Evolutionary conservation across 2,797 vertebrate species (phyloP).

Genomic region (Ptychobarbus kaznakovi): DNA sequence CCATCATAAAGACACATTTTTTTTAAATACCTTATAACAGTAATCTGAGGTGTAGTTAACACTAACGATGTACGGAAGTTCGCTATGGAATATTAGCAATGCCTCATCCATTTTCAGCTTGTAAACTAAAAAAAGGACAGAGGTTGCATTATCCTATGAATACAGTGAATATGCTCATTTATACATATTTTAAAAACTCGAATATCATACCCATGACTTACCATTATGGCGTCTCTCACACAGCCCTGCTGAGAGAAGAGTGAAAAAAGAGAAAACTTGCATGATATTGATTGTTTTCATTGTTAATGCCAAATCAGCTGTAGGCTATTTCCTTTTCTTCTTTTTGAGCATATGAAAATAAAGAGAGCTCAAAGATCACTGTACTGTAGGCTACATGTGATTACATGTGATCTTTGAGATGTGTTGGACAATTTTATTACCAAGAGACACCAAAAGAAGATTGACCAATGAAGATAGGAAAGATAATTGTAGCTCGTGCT

Average conservation of each 20-base stretch:
- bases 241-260: slow-evolving; percentile 37
- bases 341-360: slow-evolving; percentile 68
- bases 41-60: slow-evolving; percentile 70
- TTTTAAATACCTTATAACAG: slow-evolving; percentile 75
- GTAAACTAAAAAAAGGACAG: slow-evolving; percentile 36
- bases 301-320: slow-evolving; percentile 6
- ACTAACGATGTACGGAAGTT: slow-evolving; percentile 69
- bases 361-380: slow-evolving; percentile 78
- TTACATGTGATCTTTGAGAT: slow-evolving; percentile 35
- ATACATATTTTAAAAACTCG: background rate
- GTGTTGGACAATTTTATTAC: slow-evolving; percentile 20
- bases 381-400: slow-evolving; percentile 6
- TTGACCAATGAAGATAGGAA: slow-evolving; percentile 10
- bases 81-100: slow-evolving; percentile 76
- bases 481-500: background rate
- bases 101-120: slow-evolving; percentile 82
- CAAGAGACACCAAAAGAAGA: slow-evolving; percentile 9
- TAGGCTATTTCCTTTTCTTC: slow-evolving; percentile 45
- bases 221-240: slow-evolving; percentile 39
- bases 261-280: slow-evolving; percentile 25
- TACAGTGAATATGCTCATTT: background rate
- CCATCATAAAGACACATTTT: background rate
- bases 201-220: background rate
- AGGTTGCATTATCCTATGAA: background rate
- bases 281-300: slow-evolving; percentile 47